phyloP scores from a whole-genome alignment of 2,888 invertebrate species.

The Galeopsomyia nigrocyanea region DNA sequence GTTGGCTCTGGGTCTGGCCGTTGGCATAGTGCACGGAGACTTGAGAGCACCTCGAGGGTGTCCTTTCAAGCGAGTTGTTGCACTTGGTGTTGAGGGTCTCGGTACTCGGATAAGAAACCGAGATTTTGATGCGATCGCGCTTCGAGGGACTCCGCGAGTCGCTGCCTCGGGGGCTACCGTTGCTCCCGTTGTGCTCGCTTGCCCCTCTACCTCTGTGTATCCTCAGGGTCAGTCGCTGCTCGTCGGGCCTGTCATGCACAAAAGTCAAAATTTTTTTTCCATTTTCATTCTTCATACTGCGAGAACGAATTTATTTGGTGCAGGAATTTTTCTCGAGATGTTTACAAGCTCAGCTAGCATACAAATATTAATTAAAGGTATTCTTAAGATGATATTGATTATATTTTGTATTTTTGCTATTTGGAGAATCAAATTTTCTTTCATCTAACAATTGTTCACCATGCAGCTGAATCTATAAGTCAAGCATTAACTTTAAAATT shows the following conservation, averaged over 20 bases:
- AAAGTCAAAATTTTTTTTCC: too few relatives aligned
- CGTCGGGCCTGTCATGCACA: slow-evolving; percentile 79
- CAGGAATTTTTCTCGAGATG: too few relatives aligned
- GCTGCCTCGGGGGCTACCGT: slow-evolving; percentile 56
- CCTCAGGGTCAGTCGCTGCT: slow-evolving; percentile 89
- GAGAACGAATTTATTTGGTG: too few relatives aligned
- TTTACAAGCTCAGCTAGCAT: too few relatives aligned
- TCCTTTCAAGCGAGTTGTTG: slow-evolving; percentile 63
- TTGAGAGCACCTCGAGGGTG: slow-evolving; percentile 64
- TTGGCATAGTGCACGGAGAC: slow-evolving; percentile 65
- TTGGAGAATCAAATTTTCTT: too few relatives aligned
- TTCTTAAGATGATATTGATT: too few relatives aligned
- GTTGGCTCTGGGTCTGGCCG: slow-evolving; percentile 65
- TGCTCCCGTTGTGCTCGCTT: slow-evolving; percentile 69
- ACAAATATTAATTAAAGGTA: too few relatives aligned
- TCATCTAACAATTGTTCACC: too few relatives aligned
- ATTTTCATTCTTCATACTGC: too few relatives aligned
- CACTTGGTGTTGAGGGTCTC: slow-evolving; percentile 71
- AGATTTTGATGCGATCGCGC: slow-evolving; percentile 86
- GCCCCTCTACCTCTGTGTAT: slow-evolving; percentile 88
- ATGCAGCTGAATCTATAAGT: slow-evolving; percentile 13
- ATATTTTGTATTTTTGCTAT: too few relatives aligned
- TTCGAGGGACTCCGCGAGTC: slow-evolving; percentile 70
- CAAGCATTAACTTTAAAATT: not conserved
- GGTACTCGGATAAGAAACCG: slow-evolving; percentile 86